These are phyloP conservation scores for Megamerina dolium DNA, from an alignment of 2,888 invertebrate genomes.

Conservation along the genomic window DNA sequence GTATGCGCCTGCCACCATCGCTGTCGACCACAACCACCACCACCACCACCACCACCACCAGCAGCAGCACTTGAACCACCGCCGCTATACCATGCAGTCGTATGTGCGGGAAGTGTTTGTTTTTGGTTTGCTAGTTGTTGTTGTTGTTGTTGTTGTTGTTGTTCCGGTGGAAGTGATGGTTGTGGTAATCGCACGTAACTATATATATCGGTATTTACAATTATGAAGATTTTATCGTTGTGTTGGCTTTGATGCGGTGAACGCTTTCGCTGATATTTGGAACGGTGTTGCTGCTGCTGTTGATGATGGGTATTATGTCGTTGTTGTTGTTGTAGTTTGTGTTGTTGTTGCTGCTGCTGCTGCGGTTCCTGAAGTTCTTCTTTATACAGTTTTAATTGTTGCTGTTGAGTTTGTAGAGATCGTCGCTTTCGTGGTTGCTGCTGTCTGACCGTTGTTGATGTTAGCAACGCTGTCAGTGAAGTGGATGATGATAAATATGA, in stretches of 20 bases:
- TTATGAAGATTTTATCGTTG: too few relatives aligned
- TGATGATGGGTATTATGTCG: slow-evolving; percentile 1
- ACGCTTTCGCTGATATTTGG: too few relatives aligned
- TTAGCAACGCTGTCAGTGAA: too few relatives aligned
- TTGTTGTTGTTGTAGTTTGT: slow-evolving; percentile 8
- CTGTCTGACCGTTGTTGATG: background rate
- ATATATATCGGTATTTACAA: too few relatives aligned
- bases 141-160: slow-evolving; percentile 14
- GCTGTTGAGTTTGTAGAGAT: too few relatives aligned
- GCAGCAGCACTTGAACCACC: background rate
- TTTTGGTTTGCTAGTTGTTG: background rate
- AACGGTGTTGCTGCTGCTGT: background rate
- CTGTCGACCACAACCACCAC: too few relatives aligned
- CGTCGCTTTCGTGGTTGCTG: background rate
- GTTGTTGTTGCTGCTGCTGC: background rate
- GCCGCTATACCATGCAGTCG: slow-evolving; percentile 1
- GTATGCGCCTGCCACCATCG: slow-evolving; percentile 4
- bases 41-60: slow-evolving; percentile 7
- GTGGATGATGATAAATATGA: too few relatives aligned
- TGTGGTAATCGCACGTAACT: background rate
- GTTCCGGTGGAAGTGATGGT: background rate
- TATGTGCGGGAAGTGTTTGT: background rate
- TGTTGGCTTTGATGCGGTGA: slow-evolving; percentile 4
- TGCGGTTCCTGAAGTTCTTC: background rate
- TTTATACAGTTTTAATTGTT: background rate